Evolutionary conservation across 2,797 vertebrate species (phyloP), one percentile per base, ranked within the genome.

Genomic region (Lemur catta): DNA sequence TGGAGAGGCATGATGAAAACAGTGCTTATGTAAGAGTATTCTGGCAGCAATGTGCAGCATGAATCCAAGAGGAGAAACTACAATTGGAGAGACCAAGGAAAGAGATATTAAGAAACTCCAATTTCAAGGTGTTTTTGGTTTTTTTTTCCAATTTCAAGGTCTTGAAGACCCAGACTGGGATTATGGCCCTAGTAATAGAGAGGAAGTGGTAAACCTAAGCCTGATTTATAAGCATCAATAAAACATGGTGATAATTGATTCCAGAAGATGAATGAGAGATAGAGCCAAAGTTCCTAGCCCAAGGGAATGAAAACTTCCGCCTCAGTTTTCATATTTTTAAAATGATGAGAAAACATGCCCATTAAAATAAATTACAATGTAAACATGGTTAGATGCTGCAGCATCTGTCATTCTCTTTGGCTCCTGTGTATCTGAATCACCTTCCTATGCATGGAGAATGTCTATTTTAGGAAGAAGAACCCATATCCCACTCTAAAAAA

Each of bases 321-420:
- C 69, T 86, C 55, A 43, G 35, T 85, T 78, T 94, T 65, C 91
- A 93, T 94, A 74, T 7, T 61, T 63, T 57, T 75, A 75, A 89
- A 80, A 63, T 61, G 63, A 74, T 20, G 15, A 81, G 41, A 94
- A 91, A 82, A 35, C 15, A 35, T 14, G 1, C 33, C 59, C 35
- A 7, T 6, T 20, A 46, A 67, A 13, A 55, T n/a, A 80, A 74
- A 93, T 33, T 79, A 69, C 6, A 67, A 52, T 22, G 15, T 33
- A 59, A 57, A 48, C 30, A 11, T 18, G 6, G 20, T 2, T 57
- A 22, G 11, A 82, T 48, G 33, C 18, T 80, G 3, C 57, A 46
- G 33, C 38, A 11, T 67, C 71, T 80, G 17, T 35, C 38, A 2
- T 28, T 79, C 67, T 17, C 80, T 78, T 33, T 52, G 1, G 10